Base-by-base conservation (phyloP, 1,140 invertebrate genomes). In the Drosophila aff. region DNA sequence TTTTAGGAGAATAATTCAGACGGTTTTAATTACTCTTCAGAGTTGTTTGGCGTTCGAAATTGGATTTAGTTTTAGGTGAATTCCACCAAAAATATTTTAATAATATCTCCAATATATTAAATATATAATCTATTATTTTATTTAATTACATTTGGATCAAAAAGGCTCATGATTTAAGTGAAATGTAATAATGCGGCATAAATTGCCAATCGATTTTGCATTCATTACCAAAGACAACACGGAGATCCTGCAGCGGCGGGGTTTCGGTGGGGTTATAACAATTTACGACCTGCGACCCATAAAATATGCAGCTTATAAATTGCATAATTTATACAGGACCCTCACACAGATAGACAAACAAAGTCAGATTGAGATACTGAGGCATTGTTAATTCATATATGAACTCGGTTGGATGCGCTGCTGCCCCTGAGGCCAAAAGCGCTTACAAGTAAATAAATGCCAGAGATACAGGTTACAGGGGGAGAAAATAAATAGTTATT, bases 301-400 rank as follows among this genome's bases (percentile, higher is more conserved):
- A 86, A 85, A 89, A 76, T 81, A 89, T 89, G 76, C 84, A 77
- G 83, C 76, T 89, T 79, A 89, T 86, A 80, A 77, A 80, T 67
- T 89, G 84, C 84, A 86, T 89, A 86, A 89, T 80, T 86, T 86
- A 82, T 69, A 73, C 59, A 52, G 40, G 33, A 69, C 64, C 46
- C 31, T 53, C 76, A 47, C 33, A 43, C 50, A 46, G 49, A 63
- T 63, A 49, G 60, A 83, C 62, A 82, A 82, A 83, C 77, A 83
- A 69, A 74, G 61, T 46, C 61, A 64, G 58, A 86, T 74, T 52
- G 71, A 73, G 71, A 74, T 74, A 77, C 55, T 57, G 64, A 62
- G 38, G 74, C 64, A 81, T 85, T 86, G 79, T 86, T 75, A 86
- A 86, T 79, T 86, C 79, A 69, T 77, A 81, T 67, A 74, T 47